Percentiles rank a stretch among this genome's conserved stretches.
Evolutionary conservation across 2,797 vertebrate species (phyloP).

Genomic region (Oryzias sinensis): DNA sequence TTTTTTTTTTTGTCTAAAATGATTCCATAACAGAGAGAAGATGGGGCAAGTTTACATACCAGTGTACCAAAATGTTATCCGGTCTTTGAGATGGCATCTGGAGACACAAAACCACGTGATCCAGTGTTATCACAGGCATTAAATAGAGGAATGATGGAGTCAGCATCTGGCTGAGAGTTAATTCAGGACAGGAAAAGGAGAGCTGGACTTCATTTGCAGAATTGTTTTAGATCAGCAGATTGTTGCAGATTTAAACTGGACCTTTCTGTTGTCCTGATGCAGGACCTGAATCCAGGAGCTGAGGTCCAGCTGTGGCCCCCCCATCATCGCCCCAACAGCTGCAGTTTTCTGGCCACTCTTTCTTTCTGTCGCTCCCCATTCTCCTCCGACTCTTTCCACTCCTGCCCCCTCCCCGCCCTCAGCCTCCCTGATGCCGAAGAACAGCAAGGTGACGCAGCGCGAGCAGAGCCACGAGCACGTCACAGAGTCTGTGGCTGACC

Average conservation of each 20-base stretch:
- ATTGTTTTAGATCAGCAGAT: not conserved
- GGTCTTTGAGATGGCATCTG: constrained; percentile 24
- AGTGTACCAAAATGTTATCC: constrained; percentile 27
- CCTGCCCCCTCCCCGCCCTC: constrained; percentile 34
- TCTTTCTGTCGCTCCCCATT: constrained; percentile 7
- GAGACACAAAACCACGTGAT: constrained; percentile 21
- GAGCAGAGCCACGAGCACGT: constrained; percentile 89
- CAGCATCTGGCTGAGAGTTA: constrained; percentile 31
- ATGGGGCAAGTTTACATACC: constrained; percentile 4
- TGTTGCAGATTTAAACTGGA: constrained; percentile 11
- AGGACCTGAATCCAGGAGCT: constrained; percentile 48
- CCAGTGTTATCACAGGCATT: constrained; percentile 28
- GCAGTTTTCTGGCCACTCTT: too few species aligned
- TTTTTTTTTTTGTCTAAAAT: constrained; percentile 36
- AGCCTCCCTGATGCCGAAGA: constrained; percentile 86
- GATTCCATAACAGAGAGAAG: constrained; percentile 15
- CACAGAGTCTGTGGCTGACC: constrained; percentile 93
- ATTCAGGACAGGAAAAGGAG: constrained; percentile 25
- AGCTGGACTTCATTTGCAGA: not conserved
- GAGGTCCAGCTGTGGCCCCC: constrained; percentile 22
- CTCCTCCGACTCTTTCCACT: constrained; percentile 17
- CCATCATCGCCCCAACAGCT: constrained; percentile 15
- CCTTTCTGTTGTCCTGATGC: constrained; percentile 29
- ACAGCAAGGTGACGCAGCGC: constrained; percentile 89
- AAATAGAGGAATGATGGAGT: constrained; percentile 49